Evolutionary conservation across 2,113 vertebrate genomes (phyloP), one percentile per base, ranked within the genome.

Genomic region (Murina feae): DNA sequence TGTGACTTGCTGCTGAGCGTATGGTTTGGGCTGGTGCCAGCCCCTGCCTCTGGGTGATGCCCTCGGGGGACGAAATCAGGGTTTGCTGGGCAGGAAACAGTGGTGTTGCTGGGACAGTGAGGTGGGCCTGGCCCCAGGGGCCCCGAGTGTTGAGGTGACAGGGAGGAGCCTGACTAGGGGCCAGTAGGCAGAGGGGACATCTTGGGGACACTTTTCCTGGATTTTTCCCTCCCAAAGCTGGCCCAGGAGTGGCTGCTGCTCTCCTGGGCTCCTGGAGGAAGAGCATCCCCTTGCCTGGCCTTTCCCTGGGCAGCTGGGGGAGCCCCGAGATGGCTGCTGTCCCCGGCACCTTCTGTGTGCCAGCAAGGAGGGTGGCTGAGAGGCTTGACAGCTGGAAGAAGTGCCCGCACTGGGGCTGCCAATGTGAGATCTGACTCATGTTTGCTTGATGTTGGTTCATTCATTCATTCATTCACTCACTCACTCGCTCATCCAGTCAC

Each of bases 331-430:
- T 37, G 47, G 17, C n/a, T 21, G 4, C 60, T 35, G 65, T 72
- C 49, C 74, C 71, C 17, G 13, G 35, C 4, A 9, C 39, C 53
- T 63, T 4, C 39, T 0, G 0, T 17, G 35, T 25, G 49, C 49
- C 2, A 0, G 66, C 0, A 0, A 2, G 35, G 18, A 39, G 66
- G 21, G 6, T 4, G 0, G 17, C 55, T 0, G 0, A 3, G 39
- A 37, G 55, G 11, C 80, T 47, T 5, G 69, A 2, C 28, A 2
- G 16, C 25, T 0, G 3, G 7, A n/a, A 25, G 37, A 5, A 1
- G 53, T 5, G 2, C 13, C 37, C 9, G 10, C 23, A 4, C 47
- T 4, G 65, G 42, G 60, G 49, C 47, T 63, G 23, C 71, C 21
- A 2, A 28, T 4, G 6, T 16, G 51, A 17, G 28, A 2, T 20